These are phyloP conservation scores for Florisuga fusca DNA, from an alignment of 2,797 vertebrate species.

Conservation along the genomic window DNA sequence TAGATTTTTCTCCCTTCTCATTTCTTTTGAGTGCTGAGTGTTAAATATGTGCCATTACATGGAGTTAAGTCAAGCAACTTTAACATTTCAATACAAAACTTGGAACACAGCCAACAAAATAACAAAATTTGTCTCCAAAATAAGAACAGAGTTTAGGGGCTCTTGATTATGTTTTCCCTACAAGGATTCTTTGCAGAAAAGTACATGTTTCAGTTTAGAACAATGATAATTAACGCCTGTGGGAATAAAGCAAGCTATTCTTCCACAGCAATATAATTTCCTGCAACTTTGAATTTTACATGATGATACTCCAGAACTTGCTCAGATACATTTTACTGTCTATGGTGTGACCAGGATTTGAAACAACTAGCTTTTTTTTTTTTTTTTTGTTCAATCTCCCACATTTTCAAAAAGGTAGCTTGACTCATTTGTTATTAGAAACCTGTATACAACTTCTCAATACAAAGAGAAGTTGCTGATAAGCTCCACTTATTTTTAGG, in stretches of 20 bases:
- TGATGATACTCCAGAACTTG: background rate
- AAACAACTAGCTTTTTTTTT: background rate
- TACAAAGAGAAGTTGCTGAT: background rate
- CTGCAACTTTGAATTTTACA: constrained; percentile 15
- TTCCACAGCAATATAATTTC: constrained; percentile 26
- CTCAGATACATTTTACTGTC: background rate
- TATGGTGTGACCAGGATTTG: background rate
- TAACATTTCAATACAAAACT: background rate
- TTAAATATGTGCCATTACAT: background rate
- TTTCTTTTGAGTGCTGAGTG: background rate
- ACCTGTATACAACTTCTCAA: no score
- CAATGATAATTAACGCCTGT: constrained; percentile 51
- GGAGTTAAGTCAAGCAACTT: background rate
- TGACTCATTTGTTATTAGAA: background rate
- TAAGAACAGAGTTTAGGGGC: background rate
- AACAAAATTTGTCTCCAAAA: constrained; percentile 5
- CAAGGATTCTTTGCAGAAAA: constrained; percentile 18
- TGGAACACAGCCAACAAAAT: background rate
- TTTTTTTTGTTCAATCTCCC: background rate
- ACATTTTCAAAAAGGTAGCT: background rate
- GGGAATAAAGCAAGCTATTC: constrained; percentile 38
- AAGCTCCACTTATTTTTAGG: background rate
- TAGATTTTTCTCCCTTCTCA: background rate
- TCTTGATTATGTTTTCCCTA: constrained; percentile 32
- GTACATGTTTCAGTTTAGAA: constrained; percentile 17